Percentiles rank a stretch among this genome's conserved stretches.
phyloP scores from a whole-genome alignment of 2,888 invertebrate genomes.

The Netelia melanura region DNA sequence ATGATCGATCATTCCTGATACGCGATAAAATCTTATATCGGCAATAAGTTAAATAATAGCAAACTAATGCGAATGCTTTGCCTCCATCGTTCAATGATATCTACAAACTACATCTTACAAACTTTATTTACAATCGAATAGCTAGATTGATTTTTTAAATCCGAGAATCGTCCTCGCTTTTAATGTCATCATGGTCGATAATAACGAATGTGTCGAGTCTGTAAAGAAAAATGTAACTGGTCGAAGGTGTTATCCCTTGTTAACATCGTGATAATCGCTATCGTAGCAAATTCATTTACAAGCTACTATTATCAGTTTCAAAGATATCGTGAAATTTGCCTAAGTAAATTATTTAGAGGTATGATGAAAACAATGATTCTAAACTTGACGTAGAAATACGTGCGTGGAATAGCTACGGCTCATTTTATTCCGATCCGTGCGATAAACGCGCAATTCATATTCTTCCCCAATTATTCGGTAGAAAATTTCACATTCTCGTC shows the following conservation, averaged over 20 bases:
- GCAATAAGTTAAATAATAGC: not conserved
- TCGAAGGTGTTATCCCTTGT: not conserved
- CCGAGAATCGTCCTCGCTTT: not conserved
- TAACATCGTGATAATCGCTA: not conserved
- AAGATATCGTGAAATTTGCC: not conserved
- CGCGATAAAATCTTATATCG: not conserved
- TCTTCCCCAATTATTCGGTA: conserved; percentile 11
- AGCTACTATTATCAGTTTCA: not conserved
- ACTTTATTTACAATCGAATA: not conserved
- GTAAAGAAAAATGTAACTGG: not conserved
- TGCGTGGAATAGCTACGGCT: not conserved
- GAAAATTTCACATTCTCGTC: not conserved
- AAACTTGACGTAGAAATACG: not conserved
- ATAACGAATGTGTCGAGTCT: no score
- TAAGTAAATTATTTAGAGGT: not conserved
- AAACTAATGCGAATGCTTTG: not conserved
- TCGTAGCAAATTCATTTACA: not conserved
- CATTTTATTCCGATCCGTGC: conserved; percentile 6
- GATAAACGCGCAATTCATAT: not conserved
- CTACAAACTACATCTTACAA: not conserved
- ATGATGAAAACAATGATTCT: not conserved
- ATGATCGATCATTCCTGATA: no score
- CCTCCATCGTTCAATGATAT: not conserved
- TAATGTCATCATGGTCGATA: not conserved
- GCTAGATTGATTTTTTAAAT: not conserved